A percentile compares a stretch with the other conserved stretches of the same genome.
Evolutionary conservation across 2,113 vertebrate species (phyloP).

Genomic region (Apodemus speciosus): DNA sequence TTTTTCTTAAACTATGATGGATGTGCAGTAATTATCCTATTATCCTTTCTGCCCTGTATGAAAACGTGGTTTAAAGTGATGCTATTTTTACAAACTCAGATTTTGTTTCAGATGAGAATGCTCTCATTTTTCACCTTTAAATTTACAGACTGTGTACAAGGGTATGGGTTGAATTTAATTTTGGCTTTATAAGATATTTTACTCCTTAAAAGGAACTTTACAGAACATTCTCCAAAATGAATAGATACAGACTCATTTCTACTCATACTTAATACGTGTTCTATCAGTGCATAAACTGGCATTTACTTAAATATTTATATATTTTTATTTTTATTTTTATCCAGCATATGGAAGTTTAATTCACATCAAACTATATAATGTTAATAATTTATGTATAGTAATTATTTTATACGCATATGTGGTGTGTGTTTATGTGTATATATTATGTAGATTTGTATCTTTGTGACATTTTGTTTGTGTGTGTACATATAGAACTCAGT

Average conservation of each 20-base stretch:
- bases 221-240: background rate
- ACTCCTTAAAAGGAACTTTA: background rate
- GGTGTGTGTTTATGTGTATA: background rate
- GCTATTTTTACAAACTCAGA: background rate
- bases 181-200: background rate
- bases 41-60: background rate
- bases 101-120: background rate
- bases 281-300: background rate
- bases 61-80: background rate
- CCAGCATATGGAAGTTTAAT: background rate
- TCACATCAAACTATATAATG: background rate
- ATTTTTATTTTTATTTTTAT: background rate
- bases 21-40: background rate
- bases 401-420: too few species aligned
- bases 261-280: background rate
- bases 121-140: background rate
- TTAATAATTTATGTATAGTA: background rate
- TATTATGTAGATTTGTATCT: accelerated
- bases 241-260: background rate
- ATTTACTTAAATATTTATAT: background rate
- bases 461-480: background rate
- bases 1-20: too few species aligned
- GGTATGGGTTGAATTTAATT: background rate
- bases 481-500: background rate
- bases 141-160: background rate